Evolutionary conservation across 2,113 vertebrate genomes (phyloP).

Genomic region (Chlamydotis undulata): DNA sequence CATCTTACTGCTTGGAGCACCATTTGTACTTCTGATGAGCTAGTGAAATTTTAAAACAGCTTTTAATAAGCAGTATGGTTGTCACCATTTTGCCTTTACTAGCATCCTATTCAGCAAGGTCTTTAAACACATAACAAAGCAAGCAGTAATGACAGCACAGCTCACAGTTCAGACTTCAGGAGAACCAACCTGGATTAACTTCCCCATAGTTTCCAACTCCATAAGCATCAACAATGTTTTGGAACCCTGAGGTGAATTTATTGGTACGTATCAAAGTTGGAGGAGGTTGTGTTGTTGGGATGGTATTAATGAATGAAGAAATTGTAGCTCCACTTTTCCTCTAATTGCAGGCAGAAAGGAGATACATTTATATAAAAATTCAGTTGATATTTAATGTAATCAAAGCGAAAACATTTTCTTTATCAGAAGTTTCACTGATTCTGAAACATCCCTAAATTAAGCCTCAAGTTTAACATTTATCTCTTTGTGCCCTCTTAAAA

Average conservation of each 20-base stretch:
- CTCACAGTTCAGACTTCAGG: neutral
- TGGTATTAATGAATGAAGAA: constrained; percentile 94
- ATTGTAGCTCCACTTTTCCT: constrained; percentile 88
- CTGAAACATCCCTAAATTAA: neutral
- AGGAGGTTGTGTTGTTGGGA: constrained; percentile 90
- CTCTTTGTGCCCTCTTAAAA: neutral
- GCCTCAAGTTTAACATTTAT: neutral
- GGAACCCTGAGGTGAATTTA: constrained; percentile 96
- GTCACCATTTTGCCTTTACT: neutral
- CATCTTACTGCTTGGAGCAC: neutral
- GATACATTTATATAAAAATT: neutral
- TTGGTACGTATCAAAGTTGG: constrained; percentile 94
- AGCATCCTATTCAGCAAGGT: neutral
- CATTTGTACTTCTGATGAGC: neutral
- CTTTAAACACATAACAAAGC: neutral
- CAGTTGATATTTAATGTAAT: neutral
- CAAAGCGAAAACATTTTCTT: neutral
- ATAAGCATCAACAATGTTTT: constrained; percentile 97
- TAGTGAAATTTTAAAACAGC: neutral
- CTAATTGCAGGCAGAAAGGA: constrained; percentile 69
- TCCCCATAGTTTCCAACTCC: constrained; percentile 92
- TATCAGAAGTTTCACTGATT: neutral
- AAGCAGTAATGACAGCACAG: neutral
- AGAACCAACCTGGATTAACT: constrained; percentile 90
- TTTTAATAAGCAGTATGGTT: neutral